Conservation (phyloP, 2,113 vertebrate genomes). For the Pao palembangensis region DNA sequence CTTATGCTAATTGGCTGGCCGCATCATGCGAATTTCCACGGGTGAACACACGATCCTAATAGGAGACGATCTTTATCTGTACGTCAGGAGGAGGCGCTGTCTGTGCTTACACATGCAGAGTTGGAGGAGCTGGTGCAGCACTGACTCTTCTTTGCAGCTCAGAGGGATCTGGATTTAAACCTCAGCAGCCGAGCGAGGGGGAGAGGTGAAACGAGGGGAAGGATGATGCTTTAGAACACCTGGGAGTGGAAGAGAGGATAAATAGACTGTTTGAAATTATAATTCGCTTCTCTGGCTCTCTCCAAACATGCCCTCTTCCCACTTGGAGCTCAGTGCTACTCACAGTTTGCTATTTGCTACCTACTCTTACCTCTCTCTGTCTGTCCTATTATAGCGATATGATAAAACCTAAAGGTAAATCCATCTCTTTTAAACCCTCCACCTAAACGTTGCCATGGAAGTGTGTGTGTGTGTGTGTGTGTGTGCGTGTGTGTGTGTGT, state of each 20-base stretch:
- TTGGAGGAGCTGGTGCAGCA: no score
- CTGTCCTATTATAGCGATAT: constrained; percentile 35
- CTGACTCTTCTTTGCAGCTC: neutral
- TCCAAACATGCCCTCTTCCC: constrained; percentile 15
- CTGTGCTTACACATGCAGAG: no score
- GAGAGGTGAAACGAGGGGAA: neutral
- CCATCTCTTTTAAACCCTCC: constrained; percentile 41
- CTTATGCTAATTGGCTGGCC: no score
- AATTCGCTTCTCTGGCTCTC: constrained; percentile 35
- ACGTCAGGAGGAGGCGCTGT: no score
- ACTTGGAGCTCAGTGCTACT: constrained; percentile 38
- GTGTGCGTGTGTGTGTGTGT: constrained; percentile 11
- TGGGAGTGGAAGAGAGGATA: neutral
- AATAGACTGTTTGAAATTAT: constrained; percentile 52
- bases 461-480: constrained; percentile 11
- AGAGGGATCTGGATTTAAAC: constrained; percentile 13
- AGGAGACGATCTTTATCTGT: neutral
- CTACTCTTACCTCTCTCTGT: constrained; percentile 23
- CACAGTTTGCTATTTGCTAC: constrained; percentile 29
- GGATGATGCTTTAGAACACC: constrained; percentile 23
- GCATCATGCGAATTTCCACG: neutral
- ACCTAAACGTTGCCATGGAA: constrained; percentile 18
- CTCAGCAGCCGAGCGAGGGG: constrained; percentile 20
- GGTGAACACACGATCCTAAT: neutral
- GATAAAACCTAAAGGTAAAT: constrained; percentile 59